Evolutionary conservation across 2,888 invertebrate genomes (phyloP).

Genomic region (Ophion ventricosus): DNA sequence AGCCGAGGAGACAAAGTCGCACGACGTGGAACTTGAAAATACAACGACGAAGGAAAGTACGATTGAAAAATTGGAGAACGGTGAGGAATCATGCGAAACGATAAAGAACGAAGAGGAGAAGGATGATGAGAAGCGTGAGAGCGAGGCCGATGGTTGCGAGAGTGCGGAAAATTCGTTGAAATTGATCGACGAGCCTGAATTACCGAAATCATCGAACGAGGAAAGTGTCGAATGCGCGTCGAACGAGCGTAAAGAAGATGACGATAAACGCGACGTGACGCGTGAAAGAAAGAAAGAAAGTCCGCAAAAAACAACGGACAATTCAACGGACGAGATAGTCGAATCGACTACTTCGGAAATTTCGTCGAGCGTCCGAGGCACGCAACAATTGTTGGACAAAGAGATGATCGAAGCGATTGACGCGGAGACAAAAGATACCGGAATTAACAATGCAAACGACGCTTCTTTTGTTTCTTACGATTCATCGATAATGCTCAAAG

Average conservation of each 20-base stretch:
- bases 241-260: constrained; percentile 29
- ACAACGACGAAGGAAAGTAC: constrained; percentile 12
- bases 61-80: constrained; percentile 37
- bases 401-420: constrained; percentile 37
- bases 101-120: constrained; percentile 29
- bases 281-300: constrained; percentile 56
- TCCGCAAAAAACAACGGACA: constrained; percentile 68
- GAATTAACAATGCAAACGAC: constrained; percentile 58
- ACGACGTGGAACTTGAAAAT: constrained; percentile 12
- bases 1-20: constrained; percentile 19
- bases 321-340: constrained; percentile 70
- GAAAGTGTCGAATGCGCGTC: constrained; percentile 12
- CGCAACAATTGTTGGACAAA: constrained; percentile 63
- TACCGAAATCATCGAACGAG: constrained; percentile 21
- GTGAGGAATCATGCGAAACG: constrained; percentile 41
- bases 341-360: constrained; percentile 77
- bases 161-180: constrained; percentile 43
- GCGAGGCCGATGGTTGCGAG: constrained; percentile 46
- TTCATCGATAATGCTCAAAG: constrained; percentile 77
- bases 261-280: constrained; percentile 44
- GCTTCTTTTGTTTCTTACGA: constrained; percentile 75
- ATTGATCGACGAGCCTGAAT: constrained; percentile 52
- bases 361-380: constrained; percentile 65
- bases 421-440: background rate
- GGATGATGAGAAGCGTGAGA: constrained; percentile 42